Evolutionary conservation across 2,888 invertebrate genomes (phyloP).

Genomic region (Eustalomyia histrio): DNA sequence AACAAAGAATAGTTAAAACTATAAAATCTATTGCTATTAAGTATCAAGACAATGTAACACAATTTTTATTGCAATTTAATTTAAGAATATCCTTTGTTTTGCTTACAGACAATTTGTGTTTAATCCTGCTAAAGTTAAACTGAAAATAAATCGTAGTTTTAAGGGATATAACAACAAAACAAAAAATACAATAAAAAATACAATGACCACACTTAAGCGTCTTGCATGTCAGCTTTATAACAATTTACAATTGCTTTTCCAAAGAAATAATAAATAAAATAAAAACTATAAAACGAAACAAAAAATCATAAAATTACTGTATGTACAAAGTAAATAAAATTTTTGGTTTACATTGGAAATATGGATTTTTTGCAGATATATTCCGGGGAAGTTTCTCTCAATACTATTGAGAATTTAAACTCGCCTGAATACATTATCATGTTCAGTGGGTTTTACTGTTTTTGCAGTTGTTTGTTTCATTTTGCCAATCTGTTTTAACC

Average conservation of each 20-base stretch:
- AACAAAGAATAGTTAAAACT: conserved; percentile 7
- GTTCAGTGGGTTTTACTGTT: too few species aligned
- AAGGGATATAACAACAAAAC: conserved; percentile 27
- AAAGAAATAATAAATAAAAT: conserved; percentile 19
- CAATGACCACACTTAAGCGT: conserved; percentile 61
- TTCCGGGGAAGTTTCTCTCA: too few species aligned
- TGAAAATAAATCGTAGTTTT: conserved; percentile 46
- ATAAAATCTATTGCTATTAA: conserved; percentile 31
- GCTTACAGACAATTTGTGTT: conserved; percentile 37
- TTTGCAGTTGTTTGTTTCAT: too few species aligned
- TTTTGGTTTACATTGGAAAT: conserved; percentile 27
- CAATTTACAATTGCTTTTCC: conserved; percentile 53
- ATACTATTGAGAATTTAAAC: too few species aligned
- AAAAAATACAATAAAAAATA: conserved; percentile 8
- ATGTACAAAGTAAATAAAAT: conserved; percentile 44
- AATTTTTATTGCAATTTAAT: conserved; percentile 53
- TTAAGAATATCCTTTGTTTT: conserved; percentile 22
- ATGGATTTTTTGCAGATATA: too few species aligned
- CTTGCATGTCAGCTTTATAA: conserved; percentile 63
- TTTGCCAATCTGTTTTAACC: too few species aligned
- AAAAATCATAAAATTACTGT: conserved; percentile 25
- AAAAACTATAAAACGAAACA: conserved; percentile 19
- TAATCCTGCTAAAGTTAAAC: conserved; percentile 38
- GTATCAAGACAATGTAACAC: conserved; percentile 47
- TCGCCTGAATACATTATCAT: too few species aligned